A percentile compares a stretch with the other conserved stretches of the same genome.
Conservation (phyloP, 53 echinoderm and acorn worm species). For the Apostichopus leukothele region DNA sequence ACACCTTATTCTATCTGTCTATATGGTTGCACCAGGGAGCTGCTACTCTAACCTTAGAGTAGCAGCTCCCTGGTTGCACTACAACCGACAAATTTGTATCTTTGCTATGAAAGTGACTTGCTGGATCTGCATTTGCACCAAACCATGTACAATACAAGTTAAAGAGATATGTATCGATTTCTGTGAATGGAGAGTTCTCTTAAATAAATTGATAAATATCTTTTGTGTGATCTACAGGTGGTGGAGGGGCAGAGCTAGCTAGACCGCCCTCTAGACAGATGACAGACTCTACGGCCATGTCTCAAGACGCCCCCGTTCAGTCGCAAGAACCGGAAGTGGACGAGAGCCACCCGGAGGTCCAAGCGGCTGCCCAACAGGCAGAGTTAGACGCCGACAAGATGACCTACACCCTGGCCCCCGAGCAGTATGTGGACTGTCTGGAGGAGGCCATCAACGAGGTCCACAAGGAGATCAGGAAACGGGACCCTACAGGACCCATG, state of each 20-base stretch:
- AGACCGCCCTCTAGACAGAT: conserved; percentile 60
- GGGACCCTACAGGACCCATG: conserved; percentile 71
- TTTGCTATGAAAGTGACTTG: too few relatives aligned
- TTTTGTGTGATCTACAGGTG: not conserved
- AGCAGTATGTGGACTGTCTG: conserved; percentile 90
- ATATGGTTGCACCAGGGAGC: too few relatives aligned
- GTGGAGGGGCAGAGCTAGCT: not conserved
- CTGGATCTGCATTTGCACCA: too few relatives aligned
- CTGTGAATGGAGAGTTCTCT: too few relatives aligned
- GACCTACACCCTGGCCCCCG: conserved; percentile 80
- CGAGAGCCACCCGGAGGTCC: conserved; percentile 84
- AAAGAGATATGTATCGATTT: too few relatives aligned
- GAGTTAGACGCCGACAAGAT: conserved; percentile 84
- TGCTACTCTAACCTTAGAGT: too few relatives aligned
- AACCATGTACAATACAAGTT: too few relatives aligned
- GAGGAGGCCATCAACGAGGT: conserved; percentile 88
- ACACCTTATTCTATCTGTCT: too few relatives aligned
- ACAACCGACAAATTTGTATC: too few relatives aligned
- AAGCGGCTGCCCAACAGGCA: conserved; percentile 69
- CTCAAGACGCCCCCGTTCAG: conserved; percentile 51
- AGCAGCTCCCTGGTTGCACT: too few relatives aligned
- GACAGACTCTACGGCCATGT: conserved; percentile 64
- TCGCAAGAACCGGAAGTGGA: conserved; percentile 69
- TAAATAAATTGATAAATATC: too few relatives aligned
- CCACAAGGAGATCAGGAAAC: conserved; percentile 78